Percentiles rank a stretch among this genome's conserved stretches.
These are phyloP conservation scores for Nasonia oneida DNA, from an alignment of 2,888 invertebrate species.

Conservation along the genomic window DNA sequence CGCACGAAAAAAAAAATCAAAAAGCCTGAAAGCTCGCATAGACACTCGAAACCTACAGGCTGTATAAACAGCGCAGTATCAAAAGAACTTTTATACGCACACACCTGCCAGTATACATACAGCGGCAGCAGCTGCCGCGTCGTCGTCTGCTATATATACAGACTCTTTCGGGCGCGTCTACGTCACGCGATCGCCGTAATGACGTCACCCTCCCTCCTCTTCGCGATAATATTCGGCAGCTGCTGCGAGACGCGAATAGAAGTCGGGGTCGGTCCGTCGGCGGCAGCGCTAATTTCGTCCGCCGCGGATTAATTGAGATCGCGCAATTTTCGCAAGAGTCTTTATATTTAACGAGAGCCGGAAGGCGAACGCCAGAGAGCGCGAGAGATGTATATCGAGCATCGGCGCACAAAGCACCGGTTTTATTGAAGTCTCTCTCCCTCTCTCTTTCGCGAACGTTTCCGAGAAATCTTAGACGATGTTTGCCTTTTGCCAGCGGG, in stretches of 20 bases:
- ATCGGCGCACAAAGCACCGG: not conserved
- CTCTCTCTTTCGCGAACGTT: too few relatives aligned
- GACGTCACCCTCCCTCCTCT: conserved; percentile 70
- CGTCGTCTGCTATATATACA: not conserved
- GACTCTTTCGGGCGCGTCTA: not conserved
- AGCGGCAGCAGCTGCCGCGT: not conserved
- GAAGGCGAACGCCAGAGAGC: conserved; percentile 62
- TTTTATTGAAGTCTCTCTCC: too few relatives aligned
- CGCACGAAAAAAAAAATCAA: too few relatives aligned
- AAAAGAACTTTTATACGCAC: not conserved
- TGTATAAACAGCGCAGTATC: not conserved
- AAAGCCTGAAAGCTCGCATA: too few relatives aligned
- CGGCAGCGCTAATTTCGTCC: conserved; percentile 73
- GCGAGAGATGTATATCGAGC: not conserved
- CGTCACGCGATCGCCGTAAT: conserved; percentile 16
- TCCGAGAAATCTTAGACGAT: too few relatives aligned
- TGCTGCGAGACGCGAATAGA: conserved; percentile 67
- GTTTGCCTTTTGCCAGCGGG: too few relatives aligned
- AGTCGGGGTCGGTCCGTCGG: conserved; percentile 71
- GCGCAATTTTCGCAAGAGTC: conserved; percentile 73
- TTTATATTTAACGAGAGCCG: conserved; percentile 70
- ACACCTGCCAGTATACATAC: not conserved
- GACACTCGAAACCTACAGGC: too few relatives aligned
- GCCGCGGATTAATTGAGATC: conserved; percentile 74
- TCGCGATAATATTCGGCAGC: conserved; percentile 14